Evolutionary conservation across 2,113 vertebrate genomes (phyloP).

Genomic region (Chrysochloris asiatica): DNA sequence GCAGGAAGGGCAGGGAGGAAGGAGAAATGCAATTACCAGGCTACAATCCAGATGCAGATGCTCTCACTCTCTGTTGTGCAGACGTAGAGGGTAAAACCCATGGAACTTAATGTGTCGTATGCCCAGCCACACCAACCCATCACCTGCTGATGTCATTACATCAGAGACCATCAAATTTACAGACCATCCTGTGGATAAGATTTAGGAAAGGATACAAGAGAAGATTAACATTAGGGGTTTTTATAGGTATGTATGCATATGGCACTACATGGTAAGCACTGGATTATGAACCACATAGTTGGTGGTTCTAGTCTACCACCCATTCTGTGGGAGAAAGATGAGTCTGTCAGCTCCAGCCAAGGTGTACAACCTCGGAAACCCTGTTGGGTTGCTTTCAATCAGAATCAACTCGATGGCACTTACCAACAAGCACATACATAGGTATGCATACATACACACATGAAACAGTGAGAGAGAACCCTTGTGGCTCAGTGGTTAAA

Average conservation of each 20-base stretch:
- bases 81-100: not conserved
- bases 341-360: too few relatives aligned
- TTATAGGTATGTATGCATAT: not conserved
- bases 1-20: not conserved
- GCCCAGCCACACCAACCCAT: not conserved
- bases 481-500: not conserved
- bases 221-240: not conserved
- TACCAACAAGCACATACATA: too few relatives aligned
- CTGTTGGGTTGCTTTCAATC: too few relatives aligned
- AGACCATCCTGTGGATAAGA: not conserved
- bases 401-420: too few relatives aligned
- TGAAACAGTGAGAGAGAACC: not conserved
- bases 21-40: not conserved
- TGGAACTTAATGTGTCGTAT: not conserved
- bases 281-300: too few relatives aligned
- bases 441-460: not conserved
- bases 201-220: not conserved
- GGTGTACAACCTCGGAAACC: too few relatives aligned
- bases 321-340: too few relatives aligned
- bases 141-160: not conserved
- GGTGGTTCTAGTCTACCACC: too few relatives aligned
- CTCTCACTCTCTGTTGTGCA: not conserved
- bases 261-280: too few relatives aligned
- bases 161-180: not conserved
- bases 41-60: not conserved